These are phyloP conservation scores for Pogonocichla stellata DNA, from an alignment of 2,113 vertebrate genomes.

Conservation along the genomic window DNA sequence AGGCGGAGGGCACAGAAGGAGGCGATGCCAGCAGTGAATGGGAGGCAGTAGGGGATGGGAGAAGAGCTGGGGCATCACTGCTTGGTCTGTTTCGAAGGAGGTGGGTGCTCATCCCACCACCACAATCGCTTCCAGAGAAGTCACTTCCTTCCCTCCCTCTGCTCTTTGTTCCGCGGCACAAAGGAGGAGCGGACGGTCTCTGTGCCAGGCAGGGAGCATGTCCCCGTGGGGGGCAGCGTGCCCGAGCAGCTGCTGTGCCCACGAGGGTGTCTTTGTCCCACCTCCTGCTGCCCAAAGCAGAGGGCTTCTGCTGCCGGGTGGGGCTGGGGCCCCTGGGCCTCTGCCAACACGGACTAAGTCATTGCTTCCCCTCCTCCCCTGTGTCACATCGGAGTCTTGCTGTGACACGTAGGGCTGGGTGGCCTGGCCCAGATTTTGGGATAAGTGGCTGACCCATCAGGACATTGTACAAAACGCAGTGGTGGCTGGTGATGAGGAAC, in stretches of 20 bases:
- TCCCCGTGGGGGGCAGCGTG: neutral
- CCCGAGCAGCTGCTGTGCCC: neutral
- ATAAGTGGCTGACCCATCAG: neutral
- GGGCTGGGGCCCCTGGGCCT: neutral
- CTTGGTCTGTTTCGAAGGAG: neutral
- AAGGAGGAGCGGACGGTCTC: neutral
- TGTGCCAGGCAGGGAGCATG: neutral
- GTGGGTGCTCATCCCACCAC: neutral
- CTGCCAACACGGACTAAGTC: neutral
- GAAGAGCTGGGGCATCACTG: neutral
- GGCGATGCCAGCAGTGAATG: neutral
- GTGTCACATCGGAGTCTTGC: neutral
- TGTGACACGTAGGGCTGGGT: neutral
- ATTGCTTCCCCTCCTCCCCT: neutral
- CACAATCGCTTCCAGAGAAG: slow-evolving; percentile 18
- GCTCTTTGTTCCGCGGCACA: slow-evolving; percentile 26
- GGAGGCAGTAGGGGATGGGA: neutral
- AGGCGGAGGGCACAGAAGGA: neutral
- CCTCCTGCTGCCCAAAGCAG: neutral
- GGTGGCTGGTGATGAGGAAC: neutral
- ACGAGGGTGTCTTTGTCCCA: neutral
- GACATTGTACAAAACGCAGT: neutral
- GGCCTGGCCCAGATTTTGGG: neutral
- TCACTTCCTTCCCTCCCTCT: slow-evolving; percentile 23
- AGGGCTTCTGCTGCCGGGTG: neutral